phyloP scores from a whole-genome alignment of 2,888 invertebrate genomes.

The Steromphala cineraria region DNA sequence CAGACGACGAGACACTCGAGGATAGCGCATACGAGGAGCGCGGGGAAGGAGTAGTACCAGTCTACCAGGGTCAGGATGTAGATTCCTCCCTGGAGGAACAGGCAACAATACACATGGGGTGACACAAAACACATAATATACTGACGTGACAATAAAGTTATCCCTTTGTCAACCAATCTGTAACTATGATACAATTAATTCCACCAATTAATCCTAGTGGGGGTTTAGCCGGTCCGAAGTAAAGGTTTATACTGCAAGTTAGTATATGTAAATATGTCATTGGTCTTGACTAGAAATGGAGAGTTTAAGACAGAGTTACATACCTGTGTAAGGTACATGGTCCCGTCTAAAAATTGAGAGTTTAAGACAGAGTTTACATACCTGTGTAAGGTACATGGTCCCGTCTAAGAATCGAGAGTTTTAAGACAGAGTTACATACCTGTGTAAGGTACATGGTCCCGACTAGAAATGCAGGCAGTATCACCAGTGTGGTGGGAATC shows the following conservation, averaged over 20 bases:
- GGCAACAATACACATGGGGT: no score
- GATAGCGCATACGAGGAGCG: neutral
- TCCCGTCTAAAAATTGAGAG: neutral
- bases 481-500: neutral
- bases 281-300: no score
- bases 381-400: neutral
- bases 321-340: neutral
- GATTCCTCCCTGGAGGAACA: neutral
- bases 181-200: no score
- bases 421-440: neutral
- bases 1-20: neutral
- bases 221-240: no score
- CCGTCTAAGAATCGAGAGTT: no score
- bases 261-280: no score
- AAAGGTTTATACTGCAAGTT: no score
- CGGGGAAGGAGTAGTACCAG: neutral
- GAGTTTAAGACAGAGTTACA: neutral
- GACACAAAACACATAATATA: no score
- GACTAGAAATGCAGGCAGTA: neutral
- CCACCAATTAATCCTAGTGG: no score
- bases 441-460: neutral
- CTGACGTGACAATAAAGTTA: no score
- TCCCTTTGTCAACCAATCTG: no score
- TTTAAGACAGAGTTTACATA: neutral
- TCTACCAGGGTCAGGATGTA: neutral